Evolutionary conservation across 1,140 invertebrate species (phyloP).

Genomic region (Bombus huntii): DNA sequence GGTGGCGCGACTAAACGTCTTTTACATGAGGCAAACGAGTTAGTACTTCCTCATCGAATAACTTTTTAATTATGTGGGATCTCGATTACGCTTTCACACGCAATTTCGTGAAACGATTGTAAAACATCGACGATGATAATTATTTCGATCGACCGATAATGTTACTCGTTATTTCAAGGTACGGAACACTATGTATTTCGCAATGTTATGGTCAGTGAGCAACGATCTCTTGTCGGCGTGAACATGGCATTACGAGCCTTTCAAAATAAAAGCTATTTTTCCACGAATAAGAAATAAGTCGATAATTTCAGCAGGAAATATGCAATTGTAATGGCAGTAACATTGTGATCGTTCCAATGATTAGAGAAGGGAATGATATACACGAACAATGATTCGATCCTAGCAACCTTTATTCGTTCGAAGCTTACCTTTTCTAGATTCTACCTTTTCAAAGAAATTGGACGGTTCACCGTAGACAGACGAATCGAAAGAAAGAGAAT

Average conservation of each 20-base stretch:
- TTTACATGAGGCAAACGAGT: not conserved
- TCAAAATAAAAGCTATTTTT: not conserved
- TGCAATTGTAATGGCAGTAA: not conserved
- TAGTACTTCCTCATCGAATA: constrained; percentile 2
- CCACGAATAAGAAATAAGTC: not conserved
- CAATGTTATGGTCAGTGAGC: constrained; percentile 3
- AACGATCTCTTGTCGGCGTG: not conserved
- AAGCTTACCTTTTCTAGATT: constrained; percentile 35
- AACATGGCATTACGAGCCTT: not conserved
- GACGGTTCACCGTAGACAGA: not conserved
- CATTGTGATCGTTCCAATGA: not conserved
- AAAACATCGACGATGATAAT: constrained; percentile 23
- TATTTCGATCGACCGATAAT: constrained; percentile 22
- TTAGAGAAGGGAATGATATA: not conserved
- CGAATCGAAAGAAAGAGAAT: constrained; percentile 35
- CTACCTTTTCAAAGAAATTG: constrained; percentile 37
- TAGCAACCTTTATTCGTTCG: not conserved
- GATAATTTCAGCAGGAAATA: not conserved
- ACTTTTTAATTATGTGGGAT: constrained; percentile 27
- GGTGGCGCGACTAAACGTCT: constrained; percentile 11
- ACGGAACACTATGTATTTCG: constrained; percentile 6
- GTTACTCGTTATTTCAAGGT: not conserved
- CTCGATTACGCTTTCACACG: constrained; percentile 21
- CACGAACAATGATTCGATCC: not conserved
- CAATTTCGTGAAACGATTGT: constrained; percentile 31